These are phyloP conservation scores for Sminthopsis crassicaudata DNA, from an alignment of 2,113 vertebrate species.

Conservation along the genomic window DNA sequence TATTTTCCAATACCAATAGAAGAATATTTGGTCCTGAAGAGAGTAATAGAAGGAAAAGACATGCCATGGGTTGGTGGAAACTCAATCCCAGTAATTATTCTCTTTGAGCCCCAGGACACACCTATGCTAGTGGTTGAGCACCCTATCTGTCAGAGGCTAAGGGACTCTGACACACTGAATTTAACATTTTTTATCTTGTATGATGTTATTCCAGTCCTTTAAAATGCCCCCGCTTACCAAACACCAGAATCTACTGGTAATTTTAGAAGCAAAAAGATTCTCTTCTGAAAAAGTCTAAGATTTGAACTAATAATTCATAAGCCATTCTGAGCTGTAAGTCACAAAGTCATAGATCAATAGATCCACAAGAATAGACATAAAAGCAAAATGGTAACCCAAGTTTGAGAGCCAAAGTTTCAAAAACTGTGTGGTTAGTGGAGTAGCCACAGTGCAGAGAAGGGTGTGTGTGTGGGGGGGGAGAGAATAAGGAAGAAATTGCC, in stretches of 20 bases:
- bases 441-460: not conserved
- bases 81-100: not conserved
- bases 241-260: not conserved
- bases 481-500: not conserved
- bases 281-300: not conserved
- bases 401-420: not conserved
- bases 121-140: not conserved
- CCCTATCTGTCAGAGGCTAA: not conserved
- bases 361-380: not conserved
- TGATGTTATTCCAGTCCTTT: not conserved
- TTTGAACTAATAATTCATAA: not conserved
- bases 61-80: not conserved
- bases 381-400: not conserved
- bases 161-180: not conserved
- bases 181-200: not conserved
- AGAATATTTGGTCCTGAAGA: not conserved
- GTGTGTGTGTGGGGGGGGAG: too few species aligned
- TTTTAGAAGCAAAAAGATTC: not conserved
- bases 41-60: not conserved
- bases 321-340: not conserved
- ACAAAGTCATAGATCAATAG: not conserved
- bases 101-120: not conserved
- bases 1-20: not conserved
- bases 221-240: not conserved
- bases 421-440: not conserved